These are phyloP conservation scores for Panulirus ornatus DNA, from an alignment of 1,140 invertebrate genomes.

Conservation along the genomic window DNA sequence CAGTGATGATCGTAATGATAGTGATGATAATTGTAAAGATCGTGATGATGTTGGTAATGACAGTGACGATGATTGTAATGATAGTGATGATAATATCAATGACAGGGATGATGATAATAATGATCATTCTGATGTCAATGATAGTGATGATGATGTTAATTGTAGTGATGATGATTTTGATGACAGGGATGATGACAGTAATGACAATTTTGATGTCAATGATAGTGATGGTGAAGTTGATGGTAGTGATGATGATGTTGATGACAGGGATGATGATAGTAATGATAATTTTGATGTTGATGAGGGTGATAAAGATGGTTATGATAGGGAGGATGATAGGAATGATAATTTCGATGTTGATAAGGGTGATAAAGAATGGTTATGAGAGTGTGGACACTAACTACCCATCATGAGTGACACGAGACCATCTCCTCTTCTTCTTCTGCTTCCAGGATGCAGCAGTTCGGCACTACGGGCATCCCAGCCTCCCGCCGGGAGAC, in stretches of 20 bases:
- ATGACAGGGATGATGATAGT: neutral
- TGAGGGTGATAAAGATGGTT: too few species aligned
- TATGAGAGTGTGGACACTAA: neutral
- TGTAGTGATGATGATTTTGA: neutral
- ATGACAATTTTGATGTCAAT: neutral
- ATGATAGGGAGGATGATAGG: neutral
- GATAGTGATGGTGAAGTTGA: neutral
- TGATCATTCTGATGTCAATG: slow-evolving; percentile 2
- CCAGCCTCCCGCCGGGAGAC: slow-evolving; percentile 55
- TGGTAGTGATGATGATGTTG: neutral
- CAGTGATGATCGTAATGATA: neutral
- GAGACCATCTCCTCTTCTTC: neutral
- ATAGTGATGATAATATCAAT: neutral
- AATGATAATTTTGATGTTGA: neutral
- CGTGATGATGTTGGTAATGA: neutral
- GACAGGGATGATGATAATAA: neutral
- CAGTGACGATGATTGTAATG: neutral
- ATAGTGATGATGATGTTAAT: neutral
- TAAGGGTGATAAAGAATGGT: neutral
- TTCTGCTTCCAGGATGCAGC: slow-evolving; percentile 74
- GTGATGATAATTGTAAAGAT: neutral
- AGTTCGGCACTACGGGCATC: slow-evolving; percentile 64
- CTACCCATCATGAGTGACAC: neutral
- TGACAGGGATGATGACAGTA: neutral
- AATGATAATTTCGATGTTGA: neutral